Base-by-base conservation (phyloP, 2,797 vertebrate genomes). In the Lithobates sylvaticus region DNA sequence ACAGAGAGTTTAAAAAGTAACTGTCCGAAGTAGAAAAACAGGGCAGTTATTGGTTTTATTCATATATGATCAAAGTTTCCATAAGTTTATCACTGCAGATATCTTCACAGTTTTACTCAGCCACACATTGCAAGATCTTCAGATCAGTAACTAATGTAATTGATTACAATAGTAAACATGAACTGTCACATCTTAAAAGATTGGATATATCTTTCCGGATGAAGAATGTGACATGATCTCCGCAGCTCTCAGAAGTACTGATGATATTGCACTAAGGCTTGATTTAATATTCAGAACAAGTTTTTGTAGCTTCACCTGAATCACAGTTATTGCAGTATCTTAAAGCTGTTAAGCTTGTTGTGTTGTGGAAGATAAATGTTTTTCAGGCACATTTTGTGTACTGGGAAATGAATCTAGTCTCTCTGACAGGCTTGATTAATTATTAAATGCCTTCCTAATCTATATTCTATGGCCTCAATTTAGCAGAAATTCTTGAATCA, bases 271-370 rank as follows among this genome's bases (percentile, higher is more conserved):
- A 75, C 58, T 70, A 81, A 54, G 67, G 68, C 68, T 72, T 73
- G 50, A 81, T 81, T 36, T 0, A 87, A 84, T 86, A 84, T 89
- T 91, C 90, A 91, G 80, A 64, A 68, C 68, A 88, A 76, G 86
- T 88, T 81, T 88, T 88, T 88, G 27, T 44, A 72, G 26, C 88
- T 90, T 89, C 89, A 88, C 88, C 86, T 90, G 78, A 85, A 89
- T 36, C 54, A 87, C 89, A 92, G 89, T 70, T 89, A 72, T 76
- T 84, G 82, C 75, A 87, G 73, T 86, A n/a, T 88, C 65, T 32
- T 21, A 76, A 89, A 72, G 72, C 78, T 89, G 27, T 10, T 86
- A 10, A 87, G 73, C 0, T 0, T 84, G 70, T 85, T 81, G 68
- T 86, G 81, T 83, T 89, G 15, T 83, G 72, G 68, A 29, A 88